Conservation (phyloP, 2,797 vertebrate species). For the Gallinago stenura region DNA sequence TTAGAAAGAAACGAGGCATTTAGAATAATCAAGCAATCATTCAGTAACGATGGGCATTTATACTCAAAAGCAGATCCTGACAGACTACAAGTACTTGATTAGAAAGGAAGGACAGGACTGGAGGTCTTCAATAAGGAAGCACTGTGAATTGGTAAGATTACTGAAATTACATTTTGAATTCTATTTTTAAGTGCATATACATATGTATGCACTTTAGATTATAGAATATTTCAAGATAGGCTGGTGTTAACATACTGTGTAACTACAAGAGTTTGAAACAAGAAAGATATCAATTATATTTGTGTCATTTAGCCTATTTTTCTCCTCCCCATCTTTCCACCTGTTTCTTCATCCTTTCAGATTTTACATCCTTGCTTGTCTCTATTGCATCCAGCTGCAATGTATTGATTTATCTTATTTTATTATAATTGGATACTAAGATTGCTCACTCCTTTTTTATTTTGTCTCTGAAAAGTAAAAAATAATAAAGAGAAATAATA, state of each 20-base stretch:
- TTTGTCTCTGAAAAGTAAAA: neutral
- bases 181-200: neutral
- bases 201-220: neutral
- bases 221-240: neutral
- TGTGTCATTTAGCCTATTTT: neutral
- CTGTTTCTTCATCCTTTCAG: neutral
- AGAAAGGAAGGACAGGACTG: neutral
- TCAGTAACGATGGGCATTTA: neutral
- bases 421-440: neutral
- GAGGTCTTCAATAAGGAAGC: neutral
- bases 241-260: neutral
- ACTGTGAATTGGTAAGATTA: neutral
- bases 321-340: neutral
- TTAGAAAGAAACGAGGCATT: conserved; percentile 9
- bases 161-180: neutral
- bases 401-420: neutral
- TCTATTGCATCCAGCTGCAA: neutral
- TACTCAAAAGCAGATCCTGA: neutral
- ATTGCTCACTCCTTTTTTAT: neutral
- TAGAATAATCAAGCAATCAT: neutral
- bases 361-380: neutral
- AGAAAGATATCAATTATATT: neutral
- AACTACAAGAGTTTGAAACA: neutral
- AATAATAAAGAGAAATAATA: neutral
- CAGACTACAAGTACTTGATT: neutral